These are phyloP conservation scores for Gastracanthus pulcherrimus DNA, from an alignment of 2,888 invertebrate species.

Conservation along the genomic window DNA sequence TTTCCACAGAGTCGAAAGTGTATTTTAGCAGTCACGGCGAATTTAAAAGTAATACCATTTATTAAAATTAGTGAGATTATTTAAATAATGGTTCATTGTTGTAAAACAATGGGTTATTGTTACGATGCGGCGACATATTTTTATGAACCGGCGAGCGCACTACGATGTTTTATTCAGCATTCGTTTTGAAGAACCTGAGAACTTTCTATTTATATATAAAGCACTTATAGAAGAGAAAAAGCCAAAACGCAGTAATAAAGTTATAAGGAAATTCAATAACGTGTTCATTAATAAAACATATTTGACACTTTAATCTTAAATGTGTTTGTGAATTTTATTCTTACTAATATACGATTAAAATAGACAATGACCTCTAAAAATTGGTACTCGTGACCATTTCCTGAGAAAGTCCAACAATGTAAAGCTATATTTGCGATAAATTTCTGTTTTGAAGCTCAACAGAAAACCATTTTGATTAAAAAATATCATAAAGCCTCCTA, in stretches of 20 bases:
- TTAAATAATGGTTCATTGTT: slow-evolving; percentile 51
- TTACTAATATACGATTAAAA: too few species aligned
- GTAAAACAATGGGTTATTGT: slow-evolving; percentile 50
- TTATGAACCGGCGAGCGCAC: slow-evolving; percentile 21
- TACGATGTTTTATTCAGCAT: slow-evolving; percentile 40
- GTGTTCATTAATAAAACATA: too few species aligned
- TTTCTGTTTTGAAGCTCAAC: too few species aligned
- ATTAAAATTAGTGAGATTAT: slow-evolving; percentile 37
- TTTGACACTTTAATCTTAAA: too few species aligned
- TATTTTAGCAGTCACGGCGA: neutral
- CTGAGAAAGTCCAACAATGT: too few species aligned
- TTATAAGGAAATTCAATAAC: neutral
- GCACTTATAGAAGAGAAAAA: neutral
- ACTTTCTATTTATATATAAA: slow-evolving; percentile 39
- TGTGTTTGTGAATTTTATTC: too few species aligned
- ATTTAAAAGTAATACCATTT: slow-evolving; percentile 34
- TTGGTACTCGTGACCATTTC: too few species aligned
- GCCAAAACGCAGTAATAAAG: neutral
- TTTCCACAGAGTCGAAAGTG: neutral
- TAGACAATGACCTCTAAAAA: too few species aligned
- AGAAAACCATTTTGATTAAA: too few species aligned
- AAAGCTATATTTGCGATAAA: too few species aligned
- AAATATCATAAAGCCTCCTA: too few species aligned
- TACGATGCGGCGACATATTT: slow-evolving; percentile 34
- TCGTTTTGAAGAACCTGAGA: slow-evolving; percentile 35